Evolutionary conservation across 2,797 vertebrate genomes (phyloP).

Genomic region (Leptatherina wallacei): DNA sequence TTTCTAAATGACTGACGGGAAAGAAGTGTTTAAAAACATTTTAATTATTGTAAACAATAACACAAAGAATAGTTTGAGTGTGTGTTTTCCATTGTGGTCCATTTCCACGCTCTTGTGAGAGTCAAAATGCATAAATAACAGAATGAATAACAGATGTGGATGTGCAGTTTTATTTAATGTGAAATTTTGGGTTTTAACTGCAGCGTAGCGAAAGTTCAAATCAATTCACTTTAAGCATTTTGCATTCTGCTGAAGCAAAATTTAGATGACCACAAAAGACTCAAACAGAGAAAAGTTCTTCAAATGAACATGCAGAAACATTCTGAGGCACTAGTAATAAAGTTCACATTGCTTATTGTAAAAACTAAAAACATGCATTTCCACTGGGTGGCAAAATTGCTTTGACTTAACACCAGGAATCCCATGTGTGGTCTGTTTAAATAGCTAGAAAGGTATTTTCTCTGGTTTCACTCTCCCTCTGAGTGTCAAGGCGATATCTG

Average conservation of each 20-base stretch:
- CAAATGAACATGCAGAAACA: not conserved
- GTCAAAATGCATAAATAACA: not conserved
- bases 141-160: not conserved
- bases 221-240: not conserved
- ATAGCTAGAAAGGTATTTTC: constrained; percentile 30
- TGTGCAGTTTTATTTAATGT: not conserved
- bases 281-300: not conserved
- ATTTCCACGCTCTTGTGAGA: not conserved
- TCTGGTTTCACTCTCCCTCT: constrained; percentile 39
- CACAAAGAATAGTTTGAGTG: not conserved
- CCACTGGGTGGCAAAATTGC: constrained; percentile 57
- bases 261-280: not conserved
- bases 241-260: not conserved
- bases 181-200: not conserved
- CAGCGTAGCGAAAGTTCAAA: not conserved
- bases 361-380: not conserved
- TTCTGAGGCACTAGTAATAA: not conserved
- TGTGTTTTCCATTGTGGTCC: not conserved
- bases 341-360: not conserved
- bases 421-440: constrained; percentile 19
- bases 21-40: constrained; percentile 6
- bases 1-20: not conserved
- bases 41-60: constrained; percentile 23
- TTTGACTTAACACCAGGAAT: constrained; percentile 1
- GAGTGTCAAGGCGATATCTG: constrained; percentile 38